Conservation (phyloP, 2,888 invertebrate species). For the Amitus sp. region DNA sequence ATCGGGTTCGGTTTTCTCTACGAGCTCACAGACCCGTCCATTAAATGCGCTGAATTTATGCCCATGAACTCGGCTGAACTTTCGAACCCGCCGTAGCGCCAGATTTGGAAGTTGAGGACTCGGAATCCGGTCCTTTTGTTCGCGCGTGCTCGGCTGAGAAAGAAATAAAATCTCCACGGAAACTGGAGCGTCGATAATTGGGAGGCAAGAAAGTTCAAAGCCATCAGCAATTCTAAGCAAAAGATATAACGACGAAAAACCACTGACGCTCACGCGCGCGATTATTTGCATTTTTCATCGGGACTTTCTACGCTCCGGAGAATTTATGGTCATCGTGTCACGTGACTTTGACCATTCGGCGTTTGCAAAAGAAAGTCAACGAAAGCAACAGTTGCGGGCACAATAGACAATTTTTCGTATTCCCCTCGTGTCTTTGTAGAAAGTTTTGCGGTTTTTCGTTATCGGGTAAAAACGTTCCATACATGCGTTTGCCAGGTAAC, state of each 20-base stretch:
- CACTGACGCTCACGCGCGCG: neutral
- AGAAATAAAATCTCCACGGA: constrained; percentile 19
- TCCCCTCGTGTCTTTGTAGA: constrained; percentile 31
- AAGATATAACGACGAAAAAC: neutral
- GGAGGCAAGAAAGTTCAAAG: constrained; percentile 2
- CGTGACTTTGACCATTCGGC: constrained; percentile 15
- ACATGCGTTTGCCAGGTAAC: neutral
- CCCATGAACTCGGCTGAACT: constrained; percentile 49
- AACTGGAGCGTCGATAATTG: constrained; percentile 26
- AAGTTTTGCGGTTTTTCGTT: constrained; percentile 19
- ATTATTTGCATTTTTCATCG: constrained; percentile 2
- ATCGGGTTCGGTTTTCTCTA: constrained; percentile 12
- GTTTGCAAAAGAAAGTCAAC: constrained; percentile 27
- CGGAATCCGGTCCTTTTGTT: constrained; percentile 36
- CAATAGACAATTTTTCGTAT: constrained; percentile 30
- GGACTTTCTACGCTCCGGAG: constrained; percentile 9
- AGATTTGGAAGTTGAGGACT: constrained; percentile 33
- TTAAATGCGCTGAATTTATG: constrained; percentile 42
- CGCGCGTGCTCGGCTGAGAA: constrained; percentile 20
- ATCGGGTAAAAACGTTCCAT: constrained; percentile 11
- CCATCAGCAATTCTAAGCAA: neutral
- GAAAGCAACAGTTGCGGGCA: constrained; percentile 28
- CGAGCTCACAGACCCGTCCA: constrained; percentile 16
- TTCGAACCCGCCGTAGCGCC: constrained; percentile 42
- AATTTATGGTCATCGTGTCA: constrained; percentile 20